A percentile compares a stretch with the other conserved stretches of the same genome.
phyloP scores from a whole-genome alignment of 2,888 invertebrate species.

The Campaea margaritaria region DNA sequence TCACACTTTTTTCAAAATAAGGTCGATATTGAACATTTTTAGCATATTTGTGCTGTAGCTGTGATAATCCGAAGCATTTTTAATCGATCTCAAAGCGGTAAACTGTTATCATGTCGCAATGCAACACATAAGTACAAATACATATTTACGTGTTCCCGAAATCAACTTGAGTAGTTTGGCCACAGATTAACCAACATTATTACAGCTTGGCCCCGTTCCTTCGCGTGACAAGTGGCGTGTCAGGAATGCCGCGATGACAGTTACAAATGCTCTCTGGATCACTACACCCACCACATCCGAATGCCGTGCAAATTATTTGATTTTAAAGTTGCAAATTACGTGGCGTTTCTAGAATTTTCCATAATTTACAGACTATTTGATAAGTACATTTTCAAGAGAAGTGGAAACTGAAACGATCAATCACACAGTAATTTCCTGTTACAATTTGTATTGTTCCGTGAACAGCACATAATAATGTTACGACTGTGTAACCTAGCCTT shows the following conservation, averaged over 20 bases:
- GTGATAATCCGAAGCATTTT: too few relatives aligned
- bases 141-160: too few relatives aligned
- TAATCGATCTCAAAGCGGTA: too few relatives aligned
- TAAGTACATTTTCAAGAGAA: slow-evolving; percentile 13
- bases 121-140: too few relatives aligned
- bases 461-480: slow-evolving; percentile 43
- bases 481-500: slow-evolving; percentile 35
- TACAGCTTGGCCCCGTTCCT: slow-evolving; percentile 1
- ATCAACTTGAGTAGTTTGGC: too few relatives aligned
- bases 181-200: too few relatives aligned
- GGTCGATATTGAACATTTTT: too few relatives aligned
- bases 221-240: slow-evolving; percentile 3
- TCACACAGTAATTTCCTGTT: slow-evolving; percentile 43
- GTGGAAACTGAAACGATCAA: slow-evolving; percentile 42
- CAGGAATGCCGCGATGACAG: background rate
- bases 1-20: too few relatives aligned
- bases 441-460: slow-evolving; percentile 47
- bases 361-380: background rate
- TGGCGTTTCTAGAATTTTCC: background rate
- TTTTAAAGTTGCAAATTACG: background rate
- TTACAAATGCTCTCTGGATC: background rate
- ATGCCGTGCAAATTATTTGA: background rate
- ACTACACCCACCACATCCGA: background rate
- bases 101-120: too few relatives aligned
- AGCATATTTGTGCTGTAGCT: too few relatives aligned